Percentiles rank a stretch among this genome's conserved stretches.
phyloP scores from a whole-genome alignment of 2,888 invertebrate species.

The Agrenia bidenticulata region DNA sequence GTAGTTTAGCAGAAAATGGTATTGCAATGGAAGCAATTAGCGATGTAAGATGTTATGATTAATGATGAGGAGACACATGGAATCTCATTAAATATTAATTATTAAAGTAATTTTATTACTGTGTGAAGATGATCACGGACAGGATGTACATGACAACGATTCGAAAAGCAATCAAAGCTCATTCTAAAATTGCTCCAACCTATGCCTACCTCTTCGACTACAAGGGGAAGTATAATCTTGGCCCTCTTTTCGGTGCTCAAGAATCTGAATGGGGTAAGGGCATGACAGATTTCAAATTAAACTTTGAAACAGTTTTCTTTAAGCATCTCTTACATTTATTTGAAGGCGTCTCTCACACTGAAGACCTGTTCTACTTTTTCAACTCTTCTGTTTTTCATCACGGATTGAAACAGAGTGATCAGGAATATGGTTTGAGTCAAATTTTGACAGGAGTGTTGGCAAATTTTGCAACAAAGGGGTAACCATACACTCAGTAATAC shows the following conservation, averaged over 20 bases:
- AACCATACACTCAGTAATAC: background rate
- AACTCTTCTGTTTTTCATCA: conserved; percentile 43
- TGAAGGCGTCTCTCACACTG: conserved; percentile 23
- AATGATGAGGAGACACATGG: background rate
- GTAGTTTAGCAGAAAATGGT: conserved; percentile 12
- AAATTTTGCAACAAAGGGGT: conserved; percentile 39
- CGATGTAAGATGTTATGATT: conserved; percentile 28
- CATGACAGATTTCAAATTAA: no score
- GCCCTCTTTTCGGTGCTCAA: conserved; percentile 40
- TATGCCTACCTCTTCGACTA: conserved; percentile 44
- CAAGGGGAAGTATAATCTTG: conserved; percentile 43
- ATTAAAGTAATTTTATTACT: conserved; percentile 1
- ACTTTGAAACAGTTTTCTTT: no score
- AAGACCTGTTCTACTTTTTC: conserved; percentile 37
- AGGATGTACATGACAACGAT: conserved; percentile 36
- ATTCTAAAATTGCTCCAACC: conserved; percentile 46
- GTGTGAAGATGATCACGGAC: conserved; percentile 46
- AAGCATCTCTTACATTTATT: background rate
- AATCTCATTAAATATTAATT: background rate
- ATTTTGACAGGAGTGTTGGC: conserved; percentile 37
- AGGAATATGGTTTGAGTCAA: conserved; percentile 32
- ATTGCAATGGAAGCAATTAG: conserved; percentile 30
- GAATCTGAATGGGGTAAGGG: conserved; percentile 40
- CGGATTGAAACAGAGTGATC: conserved; percentile 37
- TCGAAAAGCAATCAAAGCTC: conserved; percentile 39